A percentile compares a stretch with the other conserved stretches of the same genome.
phyloP scores from a whole-genome alignment of 2,113 vertebrate genomes.

The Ctenodactylus gundi region DNA sequence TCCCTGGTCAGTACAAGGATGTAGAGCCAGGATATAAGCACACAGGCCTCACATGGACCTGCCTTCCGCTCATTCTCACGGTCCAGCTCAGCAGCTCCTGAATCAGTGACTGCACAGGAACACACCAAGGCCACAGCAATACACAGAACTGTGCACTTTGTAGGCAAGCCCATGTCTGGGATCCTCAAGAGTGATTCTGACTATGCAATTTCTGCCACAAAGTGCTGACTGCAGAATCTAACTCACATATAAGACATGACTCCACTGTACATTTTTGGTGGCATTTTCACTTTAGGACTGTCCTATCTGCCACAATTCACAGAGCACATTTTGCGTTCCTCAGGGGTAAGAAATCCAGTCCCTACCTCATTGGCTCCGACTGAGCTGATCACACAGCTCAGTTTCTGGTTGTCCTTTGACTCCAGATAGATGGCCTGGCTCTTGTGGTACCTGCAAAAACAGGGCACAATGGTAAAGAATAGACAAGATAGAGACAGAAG shows the following conservation, averaged over 20 bases:
- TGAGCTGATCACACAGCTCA: constrained; percentile 99
- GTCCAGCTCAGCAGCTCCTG: not conserved
- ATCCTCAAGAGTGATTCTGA: not conserved
- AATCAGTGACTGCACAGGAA: not conserved
- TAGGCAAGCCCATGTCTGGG: not conserved
- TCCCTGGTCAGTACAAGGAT: not conserved
- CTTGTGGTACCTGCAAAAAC: constrained; percentile 94
- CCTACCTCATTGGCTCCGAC: constrained; percentile 97
- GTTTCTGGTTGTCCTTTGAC: constrained; percentile 98
- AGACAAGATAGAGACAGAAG: no score
- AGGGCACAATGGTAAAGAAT: not conserved
- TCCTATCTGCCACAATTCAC: not conserved
- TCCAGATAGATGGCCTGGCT: constrained; percentile 98
- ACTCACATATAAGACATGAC: not conserved
- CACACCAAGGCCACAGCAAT: not conserved
- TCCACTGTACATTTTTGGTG: not conserved
- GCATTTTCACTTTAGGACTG: not conserved
- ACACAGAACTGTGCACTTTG: not conserved
- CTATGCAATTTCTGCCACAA: not conserved
- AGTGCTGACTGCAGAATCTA: not conserved
- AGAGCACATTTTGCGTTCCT: not conserved
- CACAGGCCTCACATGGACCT: not conserved
- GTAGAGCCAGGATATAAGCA: not conserved
- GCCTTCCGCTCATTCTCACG: not conserved
- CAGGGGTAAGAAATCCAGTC: not conserved